Base-by-base conservation (phyloP, 2,797 vertebrate genomes). In the Siniperca undulata region DNA sequence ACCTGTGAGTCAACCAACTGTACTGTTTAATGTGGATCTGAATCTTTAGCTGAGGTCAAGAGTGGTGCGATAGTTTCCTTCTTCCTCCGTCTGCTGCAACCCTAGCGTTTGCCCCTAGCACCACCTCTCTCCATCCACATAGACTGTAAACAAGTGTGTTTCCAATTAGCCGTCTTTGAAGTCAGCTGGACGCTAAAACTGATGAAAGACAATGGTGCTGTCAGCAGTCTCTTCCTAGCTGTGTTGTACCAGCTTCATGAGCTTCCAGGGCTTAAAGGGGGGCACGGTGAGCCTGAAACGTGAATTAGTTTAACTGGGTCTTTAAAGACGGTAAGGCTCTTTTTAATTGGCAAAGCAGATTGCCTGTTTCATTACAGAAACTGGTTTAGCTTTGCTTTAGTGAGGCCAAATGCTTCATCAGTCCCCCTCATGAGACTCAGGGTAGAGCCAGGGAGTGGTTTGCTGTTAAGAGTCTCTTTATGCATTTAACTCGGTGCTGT, bases 71-170 rank as follows among this genome's bases (percentile, higher is more conserved):
- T 55, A 7, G 70, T 74, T 80, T 81, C 62, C 73, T 56, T 61
- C 50, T 46, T 52, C 75, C 64, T 71, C 53, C 5, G n/a, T 85
- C 76, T 80, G 77, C 80, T 62, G 73, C 70, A 46, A 59, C 36
- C 4, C 59, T 71, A 80, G 56, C 58, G 9, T 81, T 79, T 70
- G 72, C 78, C 80, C 56, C 30, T 3, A 69, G 84, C 78, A 14
- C 83, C 84, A 55, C 74, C 74, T 56, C 70, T 76, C 80, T 85
- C 77, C 53, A 27, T 70, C 74, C 71, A 42, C 72, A 20, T 56
- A 65, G 64, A 71, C 84, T 68, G 88, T 88, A 91, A 93, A 93
- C 91, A 93, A 90, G 90, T 90, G 84, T 92, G 91, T 91, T 95
- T 94, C 90, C 89, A 94, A 93, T 94, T 92, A 93, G 72, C 65